These are phyloP conservation scores for Ondatra zibethicus DNA, from an alignment of 2,113 vertebrate species.

Conservation along the genomic window DNA sequence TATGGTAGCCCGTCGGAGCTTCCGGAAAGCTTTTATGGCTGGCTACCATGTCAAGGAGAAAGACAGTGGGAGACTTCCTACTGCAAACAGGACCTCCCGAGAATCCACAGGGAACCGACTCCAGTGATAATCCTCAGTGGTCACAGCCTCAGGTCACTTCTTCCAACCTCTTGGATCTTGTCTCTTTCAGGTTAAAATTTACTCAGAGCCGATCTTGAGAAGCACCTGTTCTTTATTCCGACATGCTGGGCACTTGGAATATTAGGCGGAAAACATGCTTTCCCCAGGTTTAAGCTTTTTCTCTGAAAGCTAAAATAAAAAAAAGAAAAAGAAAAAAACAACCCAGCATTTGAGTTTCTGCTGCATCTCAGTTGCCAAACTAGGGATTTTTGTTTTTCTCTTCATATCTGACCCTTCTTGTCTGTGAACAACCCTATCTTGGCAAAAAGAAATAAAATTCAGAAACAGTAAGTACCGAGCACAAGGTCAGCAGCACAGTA, in stretches of 20 bases:
- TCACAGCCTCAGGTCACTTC: neutral
- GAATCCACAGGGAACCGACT: neutral
- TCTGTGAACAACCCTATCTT: neutral
- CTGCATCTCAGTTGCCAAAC: neutral
- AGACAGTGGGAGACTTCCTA: neutral
- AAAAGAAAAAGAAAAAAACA: too few relatives aligned
- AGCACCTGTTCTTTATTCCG: neutral
- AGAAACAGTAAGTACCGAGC: neutral
- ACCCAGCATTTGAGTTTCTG: neutral
- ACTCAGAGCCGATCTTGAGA: neutral
- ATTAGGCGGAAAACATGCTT: neutral
- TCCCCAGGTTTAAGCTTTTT: neutral
- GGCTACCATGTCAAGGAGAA: neutral
- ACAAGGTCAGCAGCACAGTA: slow-evolving; percentile 6
- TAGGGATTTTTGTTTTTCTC: slow-evolving; percentile 2
- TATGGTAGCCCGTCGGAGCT: neutral
- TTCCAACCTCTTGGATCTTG: neutral
- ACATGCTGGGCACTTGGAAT: neutral
- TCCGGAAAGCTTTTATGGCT: neutral
- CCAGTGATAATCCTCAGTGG: neutral
- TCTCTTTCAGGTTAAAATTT: neutral
- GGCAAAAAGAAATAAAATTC: slow-evolving; percentile 11
- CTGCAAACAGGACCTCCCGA: neutral
- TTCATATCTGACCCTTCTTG: neutral
- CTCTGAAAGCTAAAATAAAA: neutral